Base-by-base conservation (phyloP, 2,797 vertebrate species). In the Chromis chromis region DNA sequence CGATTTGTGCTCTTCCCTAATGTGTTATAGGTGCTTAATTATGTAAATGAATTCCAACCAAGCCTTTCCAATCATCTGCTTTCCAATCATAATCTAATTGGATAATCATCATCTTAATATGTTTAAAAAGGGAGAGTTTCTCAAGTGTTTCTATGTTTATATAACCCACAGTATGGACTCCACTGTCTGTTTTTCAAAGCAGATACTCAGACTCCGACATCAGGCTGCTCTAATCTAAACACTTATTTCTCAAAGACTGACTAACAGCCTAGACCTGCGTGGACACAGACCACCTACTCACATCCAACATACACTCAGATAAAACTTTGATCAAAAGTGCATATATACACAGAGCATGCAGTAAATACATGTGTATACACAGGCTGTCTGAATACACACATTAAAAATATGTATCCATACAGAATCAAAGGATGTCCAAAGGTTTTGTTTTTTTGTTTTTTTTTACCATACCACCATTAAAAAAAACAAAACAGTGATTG, bases 241-340 rank as follows among this genome's bases (percentile, higher is more conserved):
- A 56, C 60, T 52, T 55, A 59, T 69, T 65, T 49, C 53, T 73
- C 52, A 69, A 31, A 60, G 64, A 67, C 25, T n/a, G 28, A 40
- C 31, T 49, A 14, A 36, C 10, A n/a, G 58, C 28, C 17, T 13
- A 33, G 27, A 55, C 42, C 11, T 53, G 40, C 6, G 4, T 25
- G 54, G 54, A 56, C 19, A 19, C 4, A 39, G 76, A 78, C 70
- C 74, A 85, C 76, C 76, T 67, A 76, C 69, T 67, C 27, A 63
- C 55, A 64, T 56, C 27, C 12, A 49, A 28, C 50, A 71, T 21
- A 39, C 25, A 54, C 36, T 54, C 25, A 58, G 56, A 42, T 53
- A 71, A 53, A 59, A 17, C 33, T 65, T 40, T 46, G 10, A 54
- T 79, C 53, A 44, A 46, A 61, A 36, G 31, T 61, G 14, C 27